These are phyloP conservation scores for Caenorhabditis auriculariae DNA, from an alignment of 2,888 invertebrate species.

Conservation along the genomic window DNA sequence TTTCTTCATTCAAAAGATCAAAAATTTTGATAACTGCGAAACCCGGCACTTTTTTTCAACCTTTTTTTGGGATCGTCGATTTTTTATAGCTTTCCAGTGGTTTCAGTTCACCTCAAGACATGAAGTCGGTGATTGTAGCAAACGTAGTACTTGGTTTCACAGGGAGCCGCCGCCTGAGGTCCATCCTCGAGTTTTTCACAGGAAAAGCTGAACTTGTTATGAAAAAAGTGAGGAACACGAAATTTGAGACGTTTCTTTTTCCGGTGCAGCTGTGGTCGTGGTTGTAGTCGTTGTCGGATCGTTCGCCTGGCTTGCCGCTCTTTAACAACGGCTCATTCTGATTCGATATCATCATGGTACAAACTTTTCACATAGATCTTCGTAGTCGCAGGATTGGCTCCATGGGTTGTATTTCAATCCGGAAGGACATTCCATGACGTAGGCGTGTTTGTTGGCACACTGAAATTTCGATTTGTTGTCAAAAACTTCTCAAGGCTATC, in stretches of 20 bases:
- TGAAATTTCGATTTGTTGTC: too few relatives aligned
- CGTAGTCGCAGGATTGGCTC: slow-evolving; percentile 24
- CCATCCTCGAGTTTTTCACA: slow-evolving; percentile 24
- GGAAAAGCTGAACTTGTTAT: slow-evolving; percentile 13
- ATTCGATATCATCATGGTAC: not conserved
- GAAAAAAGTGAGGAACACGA: not conserved
- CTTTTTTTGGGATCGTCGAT: not conserved
- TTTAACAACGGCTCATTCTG: not conserved
- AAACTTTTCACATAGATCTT: slow-evolving; percentile 21
- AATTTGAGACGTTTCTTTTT: not conserved
- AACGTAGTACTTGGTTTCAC: slow-evolving; percentile 19
- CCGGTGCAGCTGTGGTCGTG: slow-evolving; percentile 6
- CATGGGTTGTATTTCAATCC: slow-evolving; percentile 23
- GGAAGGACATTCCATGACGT: slow-evolving; percentile 14
- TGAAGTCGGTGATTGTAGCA: slow-evolving; percentile 18
- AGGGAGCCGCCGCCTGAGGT: slow-evolving; percentile 20
- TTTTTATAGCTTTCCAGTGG: slow-evolving; percentile 2
- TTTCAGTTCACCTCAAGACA: not conserved
- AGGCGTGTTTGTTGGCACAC: slow-evolving; percentile 12
- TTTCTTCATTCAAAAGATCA: too few relatives aligned
- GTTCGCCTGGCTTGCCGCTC: too few relatives aligned
- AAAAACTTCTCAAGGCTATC: too few relatives aligned
- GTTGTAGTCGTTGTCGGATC: slow-evolving; percentile 7
- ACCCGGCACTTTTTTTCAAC: not conserved
- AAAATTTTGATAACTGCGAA: too few relatives aligned